Evolutionary conservation across 1,140 invertebrate species (phyloP).

Genomic region (Maconellicoccus hirsutus): DNA sequence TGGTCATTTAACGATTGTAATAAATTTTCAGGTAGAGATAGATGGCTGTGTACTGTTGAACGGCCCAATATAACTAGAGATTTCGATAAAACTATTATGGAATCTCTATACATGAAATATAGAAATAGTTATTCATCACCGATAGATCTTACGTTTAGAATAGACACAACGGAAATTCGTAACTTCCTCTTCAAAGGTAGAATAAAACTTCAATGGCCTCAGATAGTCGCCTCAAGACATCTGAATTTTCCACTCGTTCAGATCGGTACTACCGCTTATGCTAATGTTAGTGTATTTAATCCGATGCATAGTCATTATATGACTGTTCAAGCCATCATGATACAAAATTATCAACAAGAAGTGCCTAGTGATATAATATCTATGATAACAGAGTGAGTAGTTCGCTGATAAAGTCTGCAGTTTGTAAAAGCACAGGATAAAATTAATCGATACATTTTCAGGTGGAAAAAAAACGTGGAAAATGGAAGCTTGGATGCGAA

Average conservation of each 20-base stretch:
- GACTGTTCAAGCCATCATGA: slow-evolving; percentile 45
- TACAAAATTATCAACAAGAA: slow-evolving; percentile 1
- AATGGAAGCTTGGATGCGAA: background rate
- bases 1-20: slow-evolving; percentile 2
- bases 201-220: slow-evolving; percentile 62
- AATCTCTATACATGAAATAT: slow-evolving; percentile 41
- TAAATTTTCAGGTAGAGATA: slow-evolving; percentile 40
- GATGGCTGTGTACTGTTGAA: slow-evolving; percentile 58
- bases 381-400: background rate
- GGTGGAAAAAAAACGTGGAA: background rate
- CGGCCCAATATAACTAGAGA: slow-evolving; percentile 49
- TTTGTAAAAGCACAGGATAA: background rate
- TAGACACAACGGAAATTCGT: slow-evolving; percentile 61
- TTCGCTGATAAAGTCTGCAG: background rate
- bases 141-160: slow-evolving; percentile 27
- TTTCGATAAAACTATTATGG: slow-evolving; percentile 47
- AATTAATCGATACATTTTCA: background rate
- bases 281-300: slow-evolving; percentile 47
- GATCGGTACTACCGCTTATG: slow-evolving; percentile 61
- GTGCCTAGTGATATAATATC: background rate
- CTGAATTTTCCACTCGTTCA: slow-evolving; percentile 69
- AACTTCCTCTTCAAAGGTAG: slow-evolving; percentile 44
- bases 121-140: background rate
- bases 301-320: slow-evolving; percentile 44
- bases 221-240: slow-evolving; percentile 40